A percentile compares a stretch with the other conserved stretches of the same genome.
These are phyloP conservation scores for Anoncus sp. DNA, from an alignment of 2,888 invertebrate genomes.

Conservation along the genomic window DNA sequence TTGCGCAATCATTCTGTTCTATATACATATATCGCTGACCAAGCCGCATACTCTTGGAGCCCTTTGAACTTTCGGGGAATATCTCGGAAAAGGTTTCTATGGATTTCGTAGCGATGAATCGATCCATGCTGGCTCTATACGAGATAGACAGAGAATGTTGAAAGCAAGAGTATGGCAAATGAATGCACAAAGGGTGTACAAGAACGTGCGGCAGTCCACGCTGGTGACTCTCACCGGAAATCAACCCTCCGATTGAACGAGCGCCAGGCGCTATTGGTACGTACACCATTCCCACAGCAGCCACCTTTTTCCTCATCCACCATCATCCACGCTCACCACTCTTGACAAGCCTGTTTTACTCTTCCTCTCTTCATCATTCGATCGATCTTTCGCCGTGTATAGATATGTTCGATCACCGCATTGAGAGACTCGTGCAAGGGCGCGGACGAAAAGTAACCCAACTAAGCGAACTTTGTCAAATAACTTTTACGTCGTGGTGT, in stretches of 20 bases:
- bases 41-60: neutral
- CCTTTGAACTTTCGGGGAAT: neutral
- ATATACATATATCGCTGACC: neutral
- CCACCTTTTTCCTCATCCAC: constrained; percentile 23
- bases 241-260: neutral
- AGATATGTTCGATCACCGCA: constrained; percentile 39
- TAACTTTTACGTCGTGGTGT: constrained; percentile 52
- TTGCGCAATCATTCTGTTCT: neutral
- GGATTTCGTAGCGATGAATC: neutral
- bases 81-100: neutral
- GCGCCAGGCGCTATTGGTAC: neutral
- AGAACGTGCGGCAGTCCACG: constrained; percentile 4
- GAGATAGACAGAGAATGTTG: neutral
- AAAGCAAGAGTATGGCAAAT: constrained; percentile 3
- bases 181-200: constrained; percentile 25
- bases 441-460: constrained; percentile 49
- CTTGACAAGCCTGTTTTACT: constrained; percentile 19
- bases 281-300: neutral
- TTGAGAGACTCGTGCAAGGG: constrained; percentile 28
- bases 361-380: constrained; percentile 14
- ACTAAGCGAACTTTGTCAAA: constrained; percentile 56
- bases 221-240: constrained; percentile 4
- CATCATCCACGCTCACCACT: constrained; percentile 24
- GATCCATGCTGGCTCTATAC: constrained; percentile 15
- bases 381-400: constrained; percentile 40